Evolutionary conservation across 2,113 vertebrate genomes (phyloP).

Genomic region (Colossoma macropomum): DNA sequence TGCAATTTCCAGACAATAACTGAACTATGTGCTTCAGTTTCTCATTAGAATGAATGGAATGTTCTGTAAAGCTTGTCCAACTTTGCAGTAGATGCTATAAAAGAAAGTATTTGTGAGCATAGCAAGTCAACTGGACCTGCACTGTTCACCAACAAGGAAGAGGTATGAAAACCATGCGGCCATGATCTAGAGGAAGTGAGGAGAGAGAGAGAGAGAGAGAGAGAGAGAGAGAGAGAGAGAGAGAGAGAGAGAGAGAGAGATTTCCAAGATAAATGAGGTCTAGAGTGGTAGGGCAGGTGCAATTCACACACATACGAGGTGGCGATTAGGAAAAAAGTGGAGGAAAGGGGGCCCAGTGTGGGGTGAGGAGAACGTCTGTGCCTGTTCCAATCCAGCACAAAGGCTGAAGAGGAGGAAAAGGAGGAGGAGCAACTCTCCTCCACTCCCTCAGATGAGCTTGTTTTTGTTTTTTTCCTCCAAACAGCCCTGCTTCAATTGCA

Average conservation of each 20-base stretch:
- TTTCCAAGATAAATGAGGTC: constrained; percentile 30
- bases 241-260: constrained; percentile 25
- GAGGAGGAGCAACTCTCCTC: constrained; percentile 50
- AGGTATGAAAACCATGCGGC: constrained; percentile 32
- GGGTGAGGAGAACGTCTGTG: constrained; percentile 81
- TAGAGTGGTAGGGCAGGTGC: constrained; percentile 75
- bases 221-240: constrained; percentile 48
- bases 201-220: constrained; percentile 37
- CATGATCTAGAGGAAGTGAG: background rate
- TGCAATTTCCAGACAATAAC: too few relatives aligned
- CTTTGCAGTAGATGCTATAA: background rate
- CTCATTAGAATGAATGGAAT: background rate
- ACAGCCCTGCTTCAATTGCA: constrained; percentile 77
- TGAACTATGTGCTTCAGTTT: too few relatives aligned
- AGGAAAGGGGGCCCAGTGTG: constrained; percentile 74
- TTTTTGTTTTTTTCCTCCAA: constrained; percentile 70
- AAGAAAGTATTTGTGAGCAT: background rate
- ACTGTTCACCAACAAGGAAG: constrained; percentile 51
- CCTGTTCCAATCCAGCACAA: constrained; percentile 78
- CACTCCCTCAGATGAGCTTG: constrained; percentile 70
- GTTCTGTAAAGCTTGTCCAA: background rate
- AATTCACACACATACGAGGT: constrained; percentile 77
- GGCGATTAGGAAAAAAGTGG: constrained; percentile 73
- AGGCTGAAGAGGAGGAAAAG: constrained; percentile 50
- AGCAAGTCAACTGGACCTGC: background rate